Evolutionary conservation across 2,113 vertebrate species (phyloP).

Genomic region (Phrynocephalus versicolor): DNA sequence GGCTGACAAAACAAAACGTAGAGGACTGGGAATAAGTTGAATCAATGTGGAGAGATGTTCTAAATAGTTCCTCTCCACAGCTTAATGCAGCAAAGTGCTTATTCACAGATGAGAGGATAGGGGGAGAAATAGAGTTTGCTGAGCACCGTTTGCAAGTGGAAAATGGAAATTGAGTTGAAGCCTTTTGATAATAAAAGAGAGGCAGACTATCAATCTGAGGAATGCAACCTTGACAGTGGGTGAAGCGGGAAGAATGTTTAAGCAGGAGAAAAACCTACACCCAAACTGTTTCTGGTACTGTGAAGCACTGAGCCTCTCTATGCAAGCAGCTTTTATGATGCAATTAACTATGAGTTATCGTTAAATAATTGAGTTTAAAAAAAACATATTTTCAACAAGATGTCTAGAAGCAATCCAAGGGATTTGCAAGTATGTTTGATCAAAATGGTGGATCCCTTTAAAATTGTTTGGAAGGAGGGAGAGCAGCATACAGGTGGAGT

Average conservation of each 20-base stretch:
- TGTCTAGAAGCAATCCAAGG: not conserved
- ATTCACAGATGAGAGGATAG: conserved; percentile 51
- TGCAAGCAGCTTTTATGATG: not conserved
- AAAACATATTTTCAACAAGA: not conserved
- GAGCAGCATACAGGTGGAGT: not conserved
- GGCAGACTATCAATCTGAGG: conserved; percentile 13
- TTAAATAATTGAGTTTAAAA: conserved; percentile 14
- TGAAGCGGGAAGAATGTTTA: conserved; percentile 36
- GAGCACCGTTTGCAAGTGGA: conserved; percentile 63
- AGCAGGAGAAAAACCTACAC: conserved; percentile 21
- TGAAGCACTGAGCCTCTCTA: not conserved
- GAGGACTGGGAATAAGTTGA: conserved; percentile 52
- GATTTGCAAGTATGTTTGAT: not conserved
- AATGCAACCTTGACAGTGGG: conserved; percentile 32
- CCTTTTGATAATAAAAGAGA: conserved; percentile 58
- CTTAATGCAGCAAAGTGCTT: conserved; percentile 49
- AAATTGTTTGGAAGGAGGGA: not conserved
- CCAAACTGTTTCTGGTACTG: not conserved
- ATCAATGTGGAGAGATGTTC: conserved; percentile 18
- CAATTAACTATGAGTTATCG: not conserved
- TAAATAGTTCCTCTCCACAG: conserved; percentile 58
- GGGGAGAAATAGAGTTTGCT: conserved; percentile 56
- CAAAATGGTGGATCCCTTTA: not conserved
- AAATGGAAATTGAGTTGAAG: conserved; percentile 63
- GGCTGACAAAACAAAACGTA: conserved; percentile 28